These are phyloP conservation scores for Polyergus mexicanus DNA, from an alignment of 1,140 invertebrate species.

Conservation along the genomic window DNA sequence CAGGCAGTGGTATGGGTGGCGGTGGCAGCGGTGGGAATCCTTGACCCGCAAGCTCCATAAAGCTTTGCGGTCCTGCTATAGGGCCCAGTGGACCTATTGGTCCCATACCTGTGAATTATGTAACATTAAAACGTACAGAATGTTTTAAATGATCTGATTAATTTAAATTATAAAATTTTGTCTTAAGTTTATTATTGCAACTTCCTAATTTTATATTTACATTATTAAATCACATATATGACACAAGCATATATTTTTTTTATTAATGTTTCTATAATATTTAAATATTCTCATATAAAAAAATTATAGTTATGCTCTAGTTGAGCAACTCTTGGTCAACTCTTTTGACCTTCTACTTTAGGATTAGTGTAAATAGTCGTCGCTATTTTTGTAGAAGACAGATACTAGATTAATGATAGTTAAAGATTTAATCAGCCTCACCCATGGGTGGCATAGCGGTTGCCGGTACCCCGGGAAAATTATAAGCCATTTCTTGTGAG, in stretches of 20 bases:
- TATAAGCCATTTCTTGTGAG: slow-evolving; percentile 83
- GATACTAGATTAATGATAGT: background rate
- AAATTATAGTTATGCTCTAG: too few species aligned
- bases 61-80: slow-evolving; percentile 84
- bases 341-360: too few species aligned
- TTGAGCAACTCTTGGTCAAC: too few species aligned
- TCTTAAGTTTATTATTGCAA: too few species aligned
- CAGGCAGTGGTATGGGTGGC: slow-evolving; percentile 85
- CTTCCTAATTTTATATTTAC: too few species aligned
- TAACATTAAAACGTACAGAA: background rate
- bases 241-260: too few species aligned
- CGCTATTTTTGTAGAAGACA: background rate
- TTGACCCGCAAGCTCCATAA: slow-evolving; percentile 85
- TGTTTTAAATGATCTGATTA: background rate
- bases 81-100: slow-evolving; percentile 84
- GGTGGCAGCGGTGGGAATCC: slow-evolving; percentile 84
- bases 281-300: too few species aligned
- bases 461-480: slow-evolving; percentile 85
- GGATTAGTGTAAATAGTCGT: too few species aligned
- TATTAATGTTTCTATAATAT: too few species aligned
- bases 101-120: slow-evolving; percentile 80
- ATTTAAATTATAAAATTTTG: too few species aligned
- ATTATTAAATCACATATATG: too few species aligned
- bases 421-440: slow-evolving; percentile 57
- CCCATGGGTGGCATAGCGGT: slow-evolving; percentile 84